Evolutionary conservation across 2,113 vertebrate species (phyloP), one percentile per base, ranked within the genome.

Genomic region (Daubentonia madagascariensis): DNA sequence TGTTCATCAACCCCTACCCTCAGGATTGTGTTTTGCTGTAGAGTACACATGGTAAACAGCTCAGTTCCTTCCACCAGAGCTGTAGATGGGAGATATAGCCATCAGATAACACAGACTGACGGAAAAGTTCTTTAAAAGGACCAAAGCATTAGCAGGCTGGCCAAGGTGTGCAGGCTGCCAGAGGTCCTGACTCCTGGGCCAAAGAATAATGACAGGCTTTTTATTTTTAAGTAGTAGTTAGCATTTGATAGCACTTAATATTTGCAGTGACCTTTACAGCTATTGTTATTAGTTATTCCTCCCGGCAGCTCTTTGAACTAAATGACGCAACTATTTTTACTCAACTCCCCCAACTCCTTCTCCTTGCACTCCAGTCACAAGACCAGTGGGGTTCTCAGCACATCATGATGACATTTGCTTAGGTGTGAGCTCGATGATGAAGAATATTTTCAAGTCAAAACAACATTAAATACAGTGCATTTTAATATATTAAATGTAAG

Each of bases 161-260:
- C 94, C 1, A 9, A 75, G 37, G 72, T 67, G 2, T 37, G 4
- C 14, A 65, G 0, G 40, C 45, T 37, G 90, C 68, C 89, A 96
- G 96, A 98, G 89, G 90, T 98, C 97, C 80, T 40, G 1, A 5
- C 97, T 97, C 61, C 90, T 79, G 40, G 87, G 80, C 92, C 81
- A 93, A 43, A 73, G 80, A 96, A 95, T 95, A 97, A 97, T 43
- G 70, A 67, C 50, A 81, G 89, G 83, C 70, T 50, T 97, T 95
- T 97, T 91, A 90, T 94, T 93, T 95, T 96, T 95, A 98, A 97
- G 95, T 95, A 95, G 81, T 94, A 89, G 97, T 96, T 96, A 96
- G 87, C 91, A 94, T 97, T 96, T 97, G 92, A 95, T 96, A 87
- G 88, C 84, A 63, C 79, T 96, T 98, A 95, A 89, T 97, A 94